Percentiles rank a stretch among this genome's conserved stretches.
Evolutionary conservation across 2,113 vertebrate species (phyloP).

Genomic region (human (Homo sapiens)): DNA sequence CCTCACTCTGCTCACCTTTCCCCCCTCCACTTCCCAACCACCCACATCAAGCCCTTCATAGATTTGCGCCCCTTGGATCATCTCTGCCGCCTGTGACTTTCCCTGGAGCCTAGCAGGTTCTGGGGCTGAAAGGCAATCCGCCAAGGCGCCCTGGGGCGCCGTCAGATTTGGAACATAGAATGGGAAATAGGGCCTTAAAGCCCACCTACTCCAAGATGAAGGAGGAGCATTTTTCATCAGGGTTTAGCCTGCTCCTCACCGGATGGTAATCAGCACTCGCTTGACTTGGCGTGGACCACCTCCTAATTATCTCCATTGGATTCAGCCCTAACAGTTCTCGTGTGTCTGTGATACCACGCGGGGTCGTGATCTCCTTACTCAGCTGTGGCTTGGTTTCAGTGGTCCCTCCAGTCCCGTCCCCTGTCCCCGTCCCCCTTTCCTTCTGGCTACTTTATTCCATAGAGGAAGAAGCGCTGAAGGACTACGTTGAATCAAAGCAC

Average conservation of each 20-base stretch:
- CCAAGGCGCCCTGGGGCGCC: not conserved
- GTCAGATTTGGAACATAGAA: not conserved
- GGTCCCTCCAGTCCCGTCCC: not conserved
- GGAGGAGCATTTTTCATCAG: not conserved
- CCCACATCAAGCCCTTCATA: not conserved
- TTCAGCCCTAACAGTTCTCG: not conserved
- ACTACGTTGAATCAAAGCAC: not conserved
- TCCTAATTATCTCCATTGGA: no score
- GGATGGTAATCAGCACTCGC: not conserved
- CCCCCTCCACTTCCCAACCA: not conserved
- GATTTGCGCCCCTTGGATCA: not conserved
- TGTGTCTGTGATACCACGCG: not conserved
- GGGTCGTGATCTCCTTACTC: not conserved
- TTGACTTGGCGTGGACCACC: not conserved
- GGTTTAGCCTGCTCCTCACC: not conserved
- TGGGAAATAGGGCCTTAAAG: not conserved
- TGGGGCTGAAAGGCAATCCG: not conserved
- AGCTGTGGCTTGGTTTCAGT: not conserved
- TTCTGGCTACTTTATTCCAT: not conserved
- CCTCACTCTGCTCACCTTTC: not conserved
- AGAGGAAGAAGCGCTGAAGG: not conserved
- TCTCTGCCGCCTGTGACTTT: not conserved
- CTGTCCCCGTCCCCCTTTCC: not conserved
- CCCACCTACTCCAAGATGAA: not conserved
- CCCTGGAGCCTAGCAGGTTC: not conserved